Evolutionary conservation across 2,888 invertebrate genomes (phyloP).

Genomic region (Theretra japonica): DNA sequence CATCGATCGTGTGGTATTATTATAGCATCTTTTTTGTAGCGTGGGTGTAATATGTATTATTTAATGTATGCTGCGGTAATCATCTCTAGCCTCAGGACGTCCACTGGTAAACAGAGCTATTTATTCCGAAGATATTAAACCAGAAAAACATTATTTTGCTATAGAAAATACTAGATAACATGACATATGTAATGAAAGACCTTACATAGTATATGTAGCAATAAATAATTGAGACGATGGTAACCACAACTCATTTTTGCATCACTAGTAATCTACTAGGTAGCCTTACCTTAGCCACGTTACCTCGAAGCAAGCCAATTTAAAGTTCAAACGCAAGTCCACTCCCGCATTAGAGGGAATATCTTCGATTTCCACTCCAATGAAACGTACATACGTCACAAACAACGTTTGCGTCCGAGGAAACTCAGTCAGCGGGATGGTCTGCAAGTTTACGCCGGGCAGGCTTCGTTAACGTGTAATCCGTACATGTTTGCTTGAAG

Average conservation of each 20-base stretch:
- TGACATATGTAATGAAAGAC: too few relatives aligned
- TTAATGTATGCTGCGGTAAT: too few relatives aligned
- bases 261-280: not conserved
- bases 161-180: too few relatives aligned
- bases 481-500: constrained; percentile 14
- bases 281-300: not conserved
- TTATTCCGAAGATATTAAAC: too few relatives aligned
- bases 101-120: too few relatives aligned
- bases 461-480: constrained; percentile 17
- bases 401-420: constrained; percentile 22
- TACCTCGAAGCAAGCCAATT: constrained; percentile 1
- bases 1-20: too few relatives aligned
- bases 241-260: not conserved
- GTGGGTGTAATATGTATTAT: too few relatives aligned
- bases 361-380: constrained; percentile 19
- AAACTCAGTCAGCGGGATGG: constrained; percentile 17
- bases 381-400: constrained; percentile 16
- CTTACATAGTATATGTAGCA: too few relatives aligned
- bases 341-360: not conserved
- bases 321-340: constrained; percentile 2
- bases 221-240: too few relatives aligned
- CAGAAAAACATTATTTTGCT: too few relatives aligned
- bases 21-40: too few relatives aligned
- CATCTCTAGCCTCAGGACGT: too few relatives aligned
- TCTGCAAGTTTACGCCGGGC: not conserved